A percentile compares a stretch with the other conserved stretches of the same genome.
These are phyloP conservation scores for Falcunculus frontatus DNA, from an alignment of 2,113 vertebrate genomes.

Conservation along the genomic window DNA sequence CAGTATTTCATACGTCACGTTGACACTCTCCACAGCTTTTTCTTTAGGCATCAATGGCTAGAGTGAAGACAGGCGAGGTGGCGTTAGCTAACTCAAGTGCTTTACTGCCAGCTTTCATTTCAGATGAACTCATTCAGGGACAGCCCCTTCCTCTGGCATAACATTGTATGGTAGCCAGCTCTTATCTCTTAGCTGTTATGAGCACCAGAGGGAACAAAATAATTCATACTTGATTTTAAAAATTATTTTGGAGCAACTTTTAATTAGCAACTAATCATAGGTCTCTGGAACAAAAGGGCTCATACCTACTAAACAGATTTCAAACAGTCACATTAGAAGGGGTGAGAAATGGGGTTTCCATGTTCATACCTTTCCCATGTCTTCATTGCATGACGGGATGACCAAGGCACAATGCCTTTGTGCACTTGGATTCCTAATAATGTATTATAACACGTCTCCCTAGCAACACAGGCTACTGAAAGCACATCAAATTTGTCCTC, in stretches of 20 bases:
- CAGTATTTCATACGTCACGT: not conserved
- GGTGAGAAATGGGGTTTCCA: not conserved
- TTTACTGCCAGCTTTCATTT: not conserved
- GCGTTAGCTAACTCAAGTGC: not conserved
- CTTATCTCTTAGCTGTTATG: not conserved
- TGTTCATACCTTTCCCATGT: not conserved
- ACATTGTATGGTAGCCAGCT: not conserved
- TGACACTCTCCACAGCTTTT: slow-evolving; percentile 29
- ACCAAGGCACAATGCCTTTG: not conserved
- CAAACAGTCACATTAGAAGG: not conserved
- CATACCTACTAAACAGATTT: not conserved
- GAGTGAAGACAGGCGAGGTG: not conserved
- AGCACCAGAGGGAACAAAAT: not conserved
- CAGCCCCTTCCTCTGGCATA: not conserved
- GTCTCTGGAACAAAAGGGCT: not conserved
- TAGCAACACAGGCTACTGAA: not conserved
- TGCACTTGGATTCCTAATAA: not conserved
- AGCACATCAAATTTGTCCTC: not conserved
- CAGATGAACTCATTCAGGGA: not conserved
- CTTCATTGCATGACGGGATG: not conserved
- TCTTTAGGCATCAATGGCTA: slow-evolving; percentile 22
- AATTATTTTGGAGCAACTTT: not conserved
- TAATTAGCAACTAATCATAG: not conserved
- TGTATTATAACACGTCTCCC: not conserved
- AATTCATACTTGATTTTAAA: not conserved